Evolutionary conservation across 2,888 invertebrate genomes (phyloP).

Genomic region (Perizoma affinitatum): DNA sequence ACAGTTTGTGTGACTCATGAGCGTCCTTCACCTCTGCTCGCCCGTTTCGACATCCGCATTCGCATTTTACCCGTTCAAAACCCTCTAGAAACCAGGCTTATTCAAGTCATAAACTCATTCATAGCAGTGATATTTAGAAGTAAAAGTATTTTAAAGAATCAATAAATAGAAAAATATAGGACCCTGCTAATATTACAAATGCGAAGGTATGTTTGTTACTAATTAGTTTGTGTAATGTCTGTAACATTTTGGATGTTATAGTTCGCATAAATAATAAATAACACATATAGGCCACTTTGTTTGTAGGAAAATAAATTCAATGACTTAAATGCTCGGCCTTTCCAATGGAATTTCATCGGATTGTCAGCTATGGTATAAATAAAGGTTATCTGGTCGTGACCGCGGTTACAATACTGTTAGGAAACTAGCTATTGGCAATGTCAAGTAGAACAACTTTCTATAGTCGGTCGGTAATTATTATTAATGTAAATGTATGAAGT

Average conservation of each 20-base stretch:
- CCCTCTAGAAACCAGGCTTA: conserved; percentile 42
- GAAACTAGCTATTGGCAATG: conserved; percentile 37
- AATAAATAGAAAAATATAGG: conserved; percentile 28
- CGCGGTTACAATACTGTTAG: conserved; percentile 32
- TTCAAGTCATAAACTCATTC: conserved; percentile 63
- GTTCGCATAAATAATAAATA: too few relatives aligned
- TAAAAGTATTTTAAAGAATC: conserved; percentile 38
- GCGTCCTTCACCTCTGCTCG: conserved; percentile 73
- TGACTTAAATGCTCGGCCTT: conserved; percentile 43
- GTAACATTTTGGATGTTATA: too few relatives aligned
- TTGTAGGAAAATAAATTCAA: conserved; percentile 11
- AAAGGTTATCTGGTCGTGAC: conserved; percentile 39
- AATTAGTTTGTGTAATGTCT: too few relatives aligned
- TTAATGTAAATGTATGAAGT: conserved; percentile 23
- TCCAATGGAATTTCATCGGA: conserved; percentile 25
- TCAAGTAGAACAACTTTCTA: conserved; percentile 41
- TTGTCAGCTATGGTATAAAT: conserved; percentile 35
- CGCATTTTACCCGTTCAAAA: conserved; percentile 58
- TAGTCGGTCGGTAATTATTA: conserved; percentile 22
- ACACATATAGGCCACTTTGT: too few relatives aligned
- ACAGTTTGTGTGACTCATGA: conserved; percentile 62
- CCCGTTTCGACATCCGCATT: conserved; percentile 69
- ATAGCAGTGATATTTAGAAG: conserved; percentile 47
- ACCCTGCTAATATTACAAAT: neutral
- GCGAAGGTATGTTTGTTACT: too few relatives aligned